phyloP scores from a whole-genome alignment of 1,140 invertebrate species.

The Saxidomus purpurata region DNA sequence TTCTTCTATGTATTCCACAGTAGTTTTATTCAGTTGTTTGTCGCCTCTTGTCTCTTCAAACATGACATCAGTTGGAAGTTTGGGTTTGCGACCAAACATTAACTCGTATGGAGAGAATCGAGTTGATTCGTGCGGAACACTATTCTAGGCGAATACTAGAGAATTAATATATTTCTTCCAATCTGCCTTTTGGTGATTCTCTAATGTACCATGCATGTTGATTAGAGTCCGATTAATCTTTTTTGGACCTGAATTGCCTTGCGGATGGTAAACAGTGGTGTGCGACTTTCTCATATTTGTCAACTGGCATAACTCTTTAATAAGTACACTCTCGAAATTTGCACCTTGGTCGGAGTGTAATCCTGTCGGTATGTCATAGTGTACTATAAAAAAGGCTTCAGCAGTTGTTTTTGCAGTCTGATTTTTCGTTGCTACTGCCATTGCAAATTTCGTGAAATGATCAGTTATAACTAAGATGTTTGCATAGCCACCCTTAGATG shows the following conservation, averaged over 20 bases:
- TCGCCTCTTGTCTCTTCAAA: constrained; percentile 41
- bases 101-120: constrained; percentile 20
- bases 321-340: constrained; percentile 58
- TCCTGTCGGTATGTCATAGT: constrained; percentile 52
- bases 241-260: background rate
- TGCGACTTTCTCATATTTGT: background rate
- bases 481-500: constrained; percentile 31
- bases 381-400: constrained; percentile 36
- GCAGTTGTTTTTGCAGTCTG: constrained; percentile 61
- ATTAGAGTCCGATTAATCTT: constrained; percentile 22
- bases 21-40: background rate
- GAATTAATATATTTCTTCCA: no score
- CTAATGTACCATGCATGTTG: no score
- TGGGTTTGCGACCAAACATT: constrained; percentile 47
- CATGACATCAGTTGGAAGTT: background rate
- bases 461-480: no score
- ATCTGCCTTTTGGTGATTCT: no score
- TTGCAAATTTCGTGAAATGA: no score
- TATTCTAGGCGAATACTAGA: constrained; percentile 33
- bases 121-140: constrained; percentile 36
- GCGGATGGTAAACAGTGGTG: background rate
- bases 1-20: constrained; percentile 32
- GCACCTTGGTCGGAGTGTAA: constrained; percentile 60
- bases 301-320: constrained; percentile 55
- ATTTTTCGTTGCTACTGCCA: constrained; percentile 63